A percentile compares a stretch with the other conserved stretches of the same genome.
These are phyloP conservation scores for Lasioglossum marginatum DNA, from an alignment of 2,888 invertebrate species.

Conservation along the genomic window DNA sequence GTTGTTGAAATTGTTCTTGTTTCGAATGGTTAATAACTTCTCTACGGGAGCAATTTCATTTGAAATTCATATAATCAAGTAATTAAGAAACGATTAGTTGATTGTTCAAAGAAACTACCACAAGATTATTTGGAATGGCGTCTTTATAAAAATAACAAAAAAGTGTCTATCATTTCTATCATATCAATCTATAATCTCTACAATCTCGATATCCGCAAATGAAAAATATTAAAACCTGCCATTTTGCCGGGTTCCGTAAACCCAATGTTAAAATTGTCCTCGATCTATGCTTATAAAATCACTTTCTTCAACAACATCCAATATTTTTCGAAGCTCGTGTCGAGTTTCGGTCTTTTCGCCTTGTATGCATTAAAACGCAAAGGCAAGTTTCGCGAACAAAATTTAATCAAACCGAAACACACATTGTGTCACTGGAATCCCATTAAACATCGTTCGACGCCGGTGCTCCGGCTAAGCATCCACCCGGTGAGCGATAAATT, in stretches of 20 bases:
- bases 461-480: slow-evolving; percentile 35
- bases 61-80: no score
- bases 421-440: slow-evolving; percentile 19
- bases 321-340: neutral
- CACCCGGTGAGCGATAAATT: slow-evolving; percentile 68
- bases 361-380: neutral
- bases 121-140: neutral
- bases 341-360: neutral
- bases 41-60: neutral
- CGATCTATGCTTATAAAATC: neutral
- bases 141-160: no score
- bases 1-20: no score
- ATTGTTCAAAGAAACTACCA: no score
- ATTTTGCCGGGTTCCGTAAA: neutral
- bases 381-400: slow-evolving; percentile 16
- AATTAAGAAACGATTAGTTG: neutral
- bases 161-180: no score
- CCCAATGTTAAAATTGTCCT: neutral
- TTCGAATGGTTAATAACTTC: neutral
- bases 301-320: neutral
- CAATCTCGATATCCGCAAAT: no score
- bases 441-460: slow-evolving; percentile 56
- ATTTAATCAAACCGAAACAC: slow-evolving; percentile 42
- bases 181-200: no score
- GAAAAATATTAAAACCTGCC: neutral